Evolutionary conservation across 2,113 vertebrate genomes (phyloP).

Genomic region (Circaetus gallicus): DNA sequence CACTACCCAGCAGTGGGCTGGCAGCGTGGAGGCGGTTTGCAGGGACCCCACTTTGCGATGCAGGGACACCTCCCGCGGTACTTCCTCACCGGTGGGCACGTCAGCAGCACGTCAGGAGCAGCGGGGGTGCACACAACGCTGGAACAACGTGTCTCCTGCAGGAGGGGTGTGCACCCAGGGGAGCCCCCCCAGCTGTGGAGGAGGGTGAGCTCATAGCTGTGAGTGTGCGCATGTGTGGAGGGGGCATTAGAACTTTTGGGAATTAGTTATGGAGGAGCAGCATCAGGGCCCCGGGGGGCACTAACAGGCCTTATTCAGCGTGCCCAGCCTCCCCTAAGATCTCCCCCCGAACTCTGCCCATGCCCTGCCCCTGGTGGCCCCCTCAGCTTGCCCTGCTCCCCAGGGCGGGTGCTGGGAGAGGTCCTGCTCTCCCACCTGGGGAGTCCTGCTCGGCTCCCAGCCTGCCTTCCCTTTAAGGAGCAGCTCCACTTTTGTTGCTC

Average conservation of each 20-base stretch:
- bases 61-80: rapidly evolving
- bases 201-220: neutral
- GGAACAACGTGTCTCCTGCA: neutral
- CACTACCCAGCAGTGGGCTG: neutral
- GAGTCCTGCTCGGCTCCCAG: rapidly evolving
- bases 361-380: neutral
- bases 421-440: neutral
- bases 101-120: neutral
- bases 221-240: too few relatives aligned
- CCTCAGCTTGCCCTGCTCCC: neutral
- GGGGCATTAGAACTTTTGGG: neutral
- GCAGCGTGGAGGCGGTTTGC: neutral
- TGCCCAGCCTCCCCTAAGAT: neutral
- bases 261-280: neutral
- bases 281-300: neutral
- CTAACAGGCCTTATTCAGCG: neutral
- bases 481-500: neutral
- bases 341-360: rapidly evolving
- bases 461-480: neutral
- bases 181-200: neutral
- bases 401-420: neutral
- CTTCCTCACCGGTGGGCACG: neutral
- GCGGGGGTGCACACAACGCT: neutral
- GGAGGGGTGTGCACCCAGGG: too few relatives aligned
- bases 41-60: neutral